These are phyloP conservation scores for Oscheius myriophilus DNA, from an alignment of 2,888 invertebrate species.

Conservation along the genomic window DNA sequence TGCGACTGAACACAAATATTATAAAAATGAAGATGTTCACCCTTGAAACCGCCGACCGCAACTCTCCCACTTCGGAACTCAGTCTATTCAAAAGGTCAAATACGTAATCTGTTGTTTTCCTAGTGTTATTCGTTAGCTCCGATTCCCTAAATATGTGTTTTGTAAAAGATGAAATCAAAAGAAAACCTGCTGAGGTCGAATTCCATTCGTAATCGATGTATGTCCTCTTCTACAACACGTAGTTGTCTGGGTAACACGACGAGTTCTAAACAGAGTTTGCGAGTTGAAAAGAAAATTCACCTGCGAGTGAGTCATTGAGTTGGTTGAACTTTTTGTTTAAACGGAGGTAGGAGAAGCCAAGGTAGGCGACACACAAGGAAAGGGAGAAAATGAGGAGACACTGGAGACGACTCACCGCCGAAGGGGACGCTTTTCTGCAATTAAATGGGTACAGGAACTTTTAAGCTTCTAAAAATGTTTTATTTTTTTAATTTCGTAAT, in stretches of 20 bases:
- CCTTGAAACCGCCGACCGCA: background rate
- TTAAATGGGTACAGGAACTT: background rate
- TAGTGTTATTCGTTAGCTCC: conserved; percentile 2
- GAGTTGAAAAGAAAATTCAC: background rate
- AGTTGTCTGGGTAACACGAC: conserved; percentile 18
- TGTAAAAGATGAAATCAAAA: no score
- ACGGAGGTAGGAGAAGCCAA: conserved; percentile 16
- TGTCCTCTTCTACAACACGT: conserved; percentile 20
- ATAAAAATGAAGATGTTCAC: background rate
- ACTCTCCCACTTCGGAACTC: background rate
- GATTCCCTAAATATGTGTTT: conserved; percentile 5
- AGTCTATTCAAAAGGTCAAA: conserved; percentile 6
- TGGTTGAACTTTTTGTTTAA: conserved; percentile 25
- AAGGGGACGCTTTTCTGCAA: background rate
- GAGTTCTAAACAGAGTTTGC: background rate
- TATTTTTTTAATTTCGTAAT: no score
- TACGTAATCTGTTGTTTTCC: conserved; percentile 2
- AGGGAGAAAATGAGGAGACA: conserved; percentile 5
- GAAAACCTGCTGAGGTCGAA: conserved; percentile 25
- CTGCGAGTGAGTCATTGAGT: conserved; percentile 22
- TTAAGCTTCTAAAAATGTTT: background rate
- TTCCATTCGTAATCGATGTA: conserved; percentile 28
- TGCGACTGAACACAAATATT: conserved; percentile 31
- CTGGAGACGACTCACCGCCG: background rate
- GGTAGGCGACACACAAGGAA: conserved; percentile 2